phyloP scores from a whole-genome alignment of 2,113 vertebrate genomes.

The Capreolus pygargus region DNA sequence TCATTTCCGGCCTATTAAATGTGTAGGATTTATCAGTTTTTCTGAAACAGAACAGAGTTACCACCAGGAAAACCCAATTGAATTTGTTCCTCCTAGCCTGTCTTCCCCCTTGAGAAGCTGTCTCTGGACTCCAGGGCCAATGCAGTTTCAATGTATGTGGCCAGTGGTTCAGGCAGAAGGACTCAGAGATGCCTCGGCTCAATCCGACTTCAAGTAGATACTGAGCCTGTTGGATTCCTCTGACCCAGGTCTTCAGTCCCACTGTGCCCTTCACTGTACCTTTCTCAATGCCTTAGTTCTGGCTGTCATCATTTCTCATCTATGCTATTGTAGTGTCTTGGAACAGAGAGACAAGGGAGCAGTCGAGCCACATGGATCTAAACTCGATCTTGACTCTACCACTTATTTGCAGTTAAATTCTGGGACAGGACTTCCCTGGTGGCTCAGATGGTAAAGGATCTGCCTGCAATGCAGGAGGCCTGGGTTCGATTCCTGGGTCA shows the following conservation, averaged over 20 bases:
- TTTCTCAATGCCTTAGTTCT: neutral
- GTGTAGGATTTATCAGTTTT: neutral
- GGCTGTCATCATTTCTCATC: neutral
- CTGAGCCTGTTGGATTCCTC: neutral
- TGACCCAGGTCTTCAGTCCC: neutral
- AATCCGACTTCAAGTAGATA: neutral
- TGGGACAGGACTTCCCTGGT: neutral
- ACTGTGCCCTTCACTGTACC: neutral
- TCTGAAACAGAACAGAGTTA: neutral
- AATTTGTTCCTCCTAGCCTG: neutral
- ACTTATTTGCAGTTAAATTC: neutral
- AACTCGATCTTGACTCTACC: constrained; percentile 40
- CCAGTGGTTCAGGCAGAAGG: neutral
- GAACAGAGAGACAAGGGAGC: neutral
- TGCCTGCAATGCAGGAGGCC: neutral
- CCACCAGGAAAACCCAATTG: neutral
- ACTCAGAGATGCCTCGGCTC: neutral
- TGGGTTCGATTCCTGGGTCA: neutral
- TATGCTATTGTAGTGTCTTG: neutral
- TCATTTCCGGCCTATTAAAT: neutral
- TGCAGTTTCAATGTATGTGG: neutral
- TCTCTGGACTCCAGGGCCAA: neutral
- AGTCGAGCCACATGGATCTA: neutral
- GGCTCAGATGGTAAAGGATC: neutral
- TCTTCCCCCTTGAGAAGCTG: neutral